Percentiles rank a stretch among this genome's conserved stretches.
Conservation (phyloP, 1,140 invertebrate species). For the Drosophila sulfurigaster region DNA sequence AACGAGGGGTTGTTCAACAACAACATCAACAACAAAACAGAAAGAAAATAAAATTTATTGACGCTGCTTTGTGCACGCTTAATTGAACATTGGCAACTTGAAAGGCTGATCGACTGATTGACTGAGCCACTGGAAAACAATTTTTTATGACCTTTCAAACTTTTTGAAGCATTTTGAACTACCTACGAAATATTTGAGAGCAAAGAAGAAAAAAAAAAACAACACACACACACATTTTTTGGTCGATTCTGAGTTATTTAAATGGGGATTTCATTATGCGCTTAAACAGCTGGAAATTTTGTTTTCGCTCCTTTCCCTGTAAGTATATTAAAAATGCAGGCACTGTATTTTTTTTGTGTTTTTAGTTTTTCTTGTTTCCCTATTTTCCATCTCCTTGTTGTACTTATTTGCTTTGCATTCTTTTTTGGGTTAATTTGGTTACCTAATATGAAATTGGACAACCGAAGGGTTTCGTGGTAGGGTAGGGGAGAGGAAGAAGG, state of each 20-base stretch:
- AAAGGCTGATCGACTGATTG: conserved; percentile 73
- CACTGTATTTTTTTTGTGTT: conserved; percentile 4
- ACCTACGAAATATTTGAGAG: not conserved
- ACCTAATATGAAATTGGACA: conserved; percentile 38
- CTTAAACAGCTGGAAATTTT: conserved; percentile 75
- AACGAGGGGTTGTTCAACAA: conserved; percentile 44
- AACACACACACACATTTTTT: conserved; percentile 21
- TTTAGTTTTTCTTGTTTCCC: conserved; percentile 23
- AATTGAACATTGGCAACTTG: conserved; percentile 80
- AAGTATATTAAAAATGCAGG: conserved; percentile 71
- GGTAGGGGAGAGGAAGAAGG: not conserved
- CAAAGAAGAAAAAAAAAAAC: not conserved
- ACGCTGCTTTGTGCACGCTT: conserved; percentile 67
- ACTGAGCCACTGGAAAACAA: conserved; percentile 56
- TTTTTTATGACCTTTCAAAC: conserved; percentile 68
- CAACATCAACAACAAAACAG: conserved; percentile 1
- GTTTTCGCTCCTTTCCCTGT: conserved; percentile 30
- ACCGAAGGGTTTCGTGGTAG: conserved; percentile 19
- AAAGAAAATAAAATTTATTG: conserved; percentile 70
- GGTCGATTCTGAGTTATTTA: conserved; percentile 67
- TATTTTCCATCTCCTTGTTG: conserved; percentile 4
- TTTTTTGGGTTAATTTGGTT: conserved; percentile 52
- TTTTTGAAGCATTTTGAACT: conserved; percentile 23
- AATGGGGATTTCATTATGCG: conserved; percentile 68
- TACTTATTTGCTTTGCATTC: conserved; percentile 34